Conservation (phyloP, 2,888 invertebrate species). For the Melolontha melolontha region DNA sequence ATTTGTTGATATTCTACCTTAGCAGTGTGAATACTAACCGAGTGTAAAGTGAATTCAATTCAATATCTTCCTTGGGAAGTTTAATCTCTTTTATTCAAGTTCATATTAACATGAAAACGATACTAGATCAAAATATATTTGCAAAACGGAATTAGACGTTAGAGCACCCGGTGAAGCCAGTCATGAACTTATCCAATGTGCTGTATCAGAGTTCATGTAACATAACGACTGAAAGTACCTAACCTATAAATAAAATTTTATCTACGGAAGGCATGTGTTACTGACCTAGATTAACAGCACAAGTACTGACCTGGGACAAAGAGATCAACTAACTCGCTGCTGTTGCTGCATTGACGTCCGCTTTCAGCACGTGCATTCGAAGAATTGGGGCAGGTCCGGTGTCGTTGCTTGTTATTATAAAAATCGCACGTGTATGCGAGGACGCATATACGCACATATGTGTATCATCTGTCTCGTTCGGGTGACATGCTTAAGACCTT, state of each 20-base stretch:
- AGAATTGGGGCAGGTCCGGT: conserved; percentile 38
- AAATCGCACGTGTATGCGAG: conserved; percentile 7
- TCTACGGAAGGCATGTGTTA: conserved; percentile 39
- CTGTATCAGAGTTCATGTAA: not conserved
- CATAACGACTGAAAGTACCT: conserved; percentile 28
- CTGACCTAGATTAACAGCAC: conserved; percentile 38
- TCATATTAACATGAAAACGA: too few relatives aligned
- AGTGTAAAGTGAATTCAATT: too few relatives aligned
- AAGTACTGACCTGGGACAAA: conserved; percentile 33
- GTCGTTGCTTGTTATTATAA: conserved; percentile 8
- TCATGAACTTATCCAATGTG: too few relatives aligned
- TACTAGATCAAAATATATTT: too few relatives aligned
- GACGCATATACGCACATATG: not conserved
- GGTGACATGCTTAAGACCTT: not conserved
- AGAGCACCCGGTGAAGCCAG: too few relatives aligned
- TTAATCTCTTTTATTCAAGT: too few relatives aligned
- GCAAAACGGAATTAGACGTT: too few relatives aligned
- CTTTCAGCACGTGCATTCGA: conserved; percentile 29
- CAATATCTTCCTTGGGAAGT: too few relatives aligned
- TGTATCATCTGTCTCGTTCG: conserved; percentile 16
- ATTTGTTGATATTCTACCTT: too few relatives aligned
- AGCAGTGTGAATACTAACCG: too few relatives aligned
- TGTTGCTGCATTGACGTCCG: not conserved
- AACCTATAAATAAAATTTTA: conserved; percentile 42
- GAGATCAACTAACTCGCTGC: conserved; percentile 12